Percentiles rank a stretch among this genome's conserved stretches.
Conservation (phyloP, 1,140 invertebrate genomes). For the Tachypleus tridentatus region DNA sequence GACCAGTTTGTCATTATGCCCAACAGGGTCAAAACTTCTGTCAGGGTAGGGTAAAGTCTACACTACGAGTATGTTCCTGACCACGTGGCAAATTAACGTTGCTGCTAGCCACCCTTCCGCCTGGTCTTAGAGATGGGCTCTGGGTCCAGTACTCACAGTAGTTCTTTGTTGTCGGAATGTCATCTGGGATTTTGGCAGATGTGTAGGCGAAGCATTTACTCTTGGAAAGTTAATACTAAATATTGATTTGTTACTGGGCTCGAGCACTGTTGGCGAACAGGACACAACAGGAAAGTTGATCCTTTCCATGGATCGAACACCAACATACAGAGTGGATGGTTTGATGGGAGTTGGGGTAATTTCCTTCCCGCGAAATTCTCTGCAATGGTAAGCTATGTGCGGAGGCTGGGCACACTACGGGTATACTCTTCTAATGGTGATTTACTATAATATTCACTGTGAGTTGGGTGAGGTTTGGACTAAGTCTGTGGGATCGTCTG, state of each 20-base stretch:
- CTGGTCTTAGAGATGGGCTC: constrained; percentile 9
- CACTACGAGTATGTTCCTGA: not conserved
- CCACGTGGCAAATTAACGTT: constrained; percentile 2
- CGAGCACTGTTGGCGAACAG: constrained; percentile 33
- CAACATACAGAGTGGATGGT: constrained; percentile 51
- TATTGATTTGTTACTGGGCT: constrained; percentile 33
- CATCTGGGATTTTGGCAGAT: constrained; percentile 30
- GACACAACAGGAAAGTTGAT: constrained; percentile 29
- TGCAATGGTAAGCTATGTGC: constrained; percentile 20
- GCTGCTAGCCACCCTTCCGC: constrained; percentile 11
- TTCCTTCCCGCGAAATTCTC: constrained; percentile 12
- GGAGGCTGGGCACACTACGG: constrained; percentile 34
- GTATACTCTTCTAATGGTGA: constrained; percentile 37
- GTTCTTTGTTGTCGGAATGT: constrained; percentile 17
- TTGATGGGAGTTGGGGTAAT: constrained; percentile 78
- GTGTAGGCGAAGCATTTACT: constrained; percentile 82
- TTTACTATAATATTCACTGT: constrained; percentile 38
- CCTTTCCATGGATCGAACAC: constrained; percentile 38
- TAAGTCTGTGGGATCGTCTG: constrained; percentile 56
- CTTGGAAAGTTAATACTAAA: constrained; percentile 69
- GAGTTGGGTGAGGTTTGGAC: constrained; percentile 17
- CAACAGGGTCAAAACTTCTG: not conserved
- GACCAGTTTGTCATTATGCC: constrained; percentile 37
- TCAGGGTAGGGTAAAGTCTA: not conserved
- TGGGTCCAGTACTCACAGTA: constrained; percentile 14